These are phyloP conservation scores for Dastarcus helophoroides DNA, from an alignment of 2,888 invertebrate species.

Conservation along the genomic window DNA sequence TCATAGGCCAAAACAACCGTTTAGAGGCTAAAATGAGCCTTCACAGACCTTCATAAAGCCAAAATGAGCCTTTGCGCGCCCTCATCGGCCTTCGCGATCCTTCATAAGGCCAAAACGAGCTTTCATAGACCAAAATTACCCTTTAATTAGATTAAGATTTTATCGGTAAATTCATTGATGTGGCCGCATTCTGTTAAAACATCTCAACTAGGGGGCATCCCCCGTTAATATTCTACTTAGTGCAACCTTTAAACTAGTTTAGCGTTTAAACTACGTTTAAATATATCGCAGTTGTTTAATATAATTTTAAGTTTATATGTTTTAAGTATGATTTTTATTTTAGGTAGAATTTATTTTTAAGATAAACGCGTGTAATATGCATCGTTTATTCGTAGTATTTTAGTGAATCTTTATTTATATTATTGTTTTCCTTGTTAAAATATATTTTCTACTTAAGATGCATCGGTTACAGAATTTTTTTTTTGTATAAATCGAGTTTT, in stretches of 20 bases:
- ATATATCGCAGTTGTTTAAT: constrained; percentile 14
- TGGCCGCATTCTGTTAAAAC: constrained; percentile 6
- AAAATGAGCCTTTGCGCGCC: too few species aligned
- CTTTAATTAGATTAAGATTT: too few species aligned
- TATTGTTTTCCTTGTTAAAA: constrained; percentile 27
- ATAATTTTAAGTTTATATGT: constrained; percentile 30
- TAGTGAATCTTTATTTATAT: constrained; percentile 36
- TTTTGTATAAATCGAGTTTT: constrained; percentile 1
- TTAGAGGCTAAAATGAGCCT: too few species aligned
- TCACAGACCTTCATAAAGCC: too few species aligned
- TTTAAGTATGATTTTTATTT: constrained; percentile 29
- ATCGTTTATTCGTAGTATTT: constrained; percentile 29
- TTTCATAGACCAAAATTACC: too few species aligned
- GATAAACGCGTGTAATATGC: constrained; percentile 30
- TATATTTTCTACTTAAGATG: constrained; percentile 9
- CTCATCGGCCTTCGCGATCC: too few species aligned
- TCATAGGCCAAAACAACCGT: too few species aligned
- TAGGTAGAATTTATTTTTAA: constrained; percentile 29
- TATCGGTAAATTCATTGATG: too few species aligned
- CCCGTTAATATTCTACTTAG: constrained; percentile 14
- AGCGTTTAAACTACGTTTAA: constrained; percentile 16
- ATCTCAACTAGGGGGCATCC: constrained; percentile 1
- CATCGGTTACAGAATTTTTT: constrained; percentile 1
- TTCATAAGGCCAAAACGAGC: too few species aligned
- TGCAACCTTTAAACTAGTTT: constrained; percentile 19